Conservation (phyloP, 2,888 invertebrate species). For the Tortricodes alternella region DNA sequence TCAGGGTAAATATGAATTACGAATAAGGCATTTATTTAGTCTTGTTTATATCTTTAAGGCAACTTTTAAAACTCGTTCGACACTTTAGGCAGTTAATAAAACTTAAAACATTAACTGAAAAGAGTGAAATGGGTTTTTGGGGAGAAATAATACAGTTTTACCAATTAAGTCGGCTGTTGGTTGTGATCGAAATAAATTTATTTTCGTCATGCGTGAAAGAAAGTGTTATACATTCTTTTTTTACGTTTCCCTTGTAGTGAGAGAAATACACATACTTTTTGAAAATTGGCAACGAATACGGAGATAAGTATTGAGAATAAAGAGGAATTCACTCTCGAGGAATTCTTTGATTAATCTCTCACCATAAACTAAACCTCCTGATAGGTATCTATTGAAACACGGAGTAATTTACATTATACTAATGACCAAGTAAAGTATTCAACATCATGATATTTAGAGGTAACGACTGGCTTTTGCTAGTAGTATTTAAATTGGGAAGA, state of each 20-base stretch:
- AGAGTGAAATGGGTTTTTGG: neutral
- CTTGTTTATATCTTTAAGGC: neutral
- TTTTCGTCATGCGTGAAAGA: neutral
- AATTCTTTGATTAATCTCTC: constrained; percentile 47
- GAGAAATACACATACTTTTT: constrained; percentile 34
- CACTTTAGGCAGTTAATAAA: neutral
- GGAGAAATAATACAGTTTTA: neutral
- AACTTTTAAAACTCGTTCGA: neutral
- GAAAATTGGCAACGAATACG: constrained; percentile 15
- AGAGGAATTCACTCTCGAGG: constrained; percentile 37
- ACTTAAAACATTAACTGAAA: neutral
- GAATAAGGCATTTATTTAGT: constrained; percentile 7
- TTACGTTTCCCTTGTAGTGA: constrained; percentile 25
- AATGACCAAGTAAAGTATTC: too few species aligned
- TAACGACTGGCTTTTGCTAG: too few species aligned
- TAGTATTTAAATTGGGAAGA: too few species aligned
- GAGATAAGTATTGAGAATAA: constrained; percentile 33
- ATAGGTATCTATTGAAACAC: too few species aligned
- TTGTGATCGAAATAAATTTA: constrained; percentile 7
- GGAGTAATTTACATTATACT: too few species aligned
- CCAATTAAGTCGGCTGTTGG: neutral
- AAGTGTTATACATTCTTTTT: neutral
- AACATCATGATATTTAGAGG: too few species aligned
- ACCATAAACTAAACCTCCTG: constrained; percentile 36
- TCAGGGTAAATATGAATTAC: constrained; percentile 12